Percentiles rank a stretch among this genome's conserved stretches.
Evolutionary conservation across 2,797 vertebrate genomes (phyloP).

Genomic region (Silurus lanzhouensis): DNA sequence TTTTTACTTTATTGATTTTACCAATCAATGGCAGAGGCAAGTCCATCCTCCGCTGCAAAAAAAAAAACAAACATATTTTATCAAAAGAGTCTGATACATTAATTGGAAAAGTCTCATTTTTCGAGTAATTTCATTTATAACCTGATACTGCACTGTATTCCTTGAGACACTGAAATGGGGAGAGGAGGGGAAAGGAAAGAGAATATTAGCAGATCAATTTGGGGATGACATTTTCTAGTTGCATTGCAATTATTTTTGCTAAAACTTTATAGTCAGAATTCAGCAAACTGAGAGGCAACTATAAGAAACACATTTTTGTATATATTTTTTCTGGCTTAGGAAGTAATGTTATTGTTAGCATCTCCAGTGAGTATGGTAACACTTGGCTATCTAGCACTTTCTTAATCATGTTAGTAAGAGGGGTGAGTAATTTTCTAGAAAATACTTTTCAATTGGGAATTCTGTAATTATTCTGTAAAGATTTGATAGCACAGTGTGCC

Average conservation of each 20-base stretch:
- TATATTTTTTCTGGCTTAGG: background rate
- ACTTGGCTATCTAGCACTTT: background rate
- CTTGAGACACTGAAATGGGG: no score
- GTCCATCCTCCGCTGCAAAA: no score
- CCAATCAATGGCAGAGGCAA: background rate
- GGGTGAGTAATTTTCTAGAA: background rate
- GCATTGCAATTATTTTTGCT: background rate
- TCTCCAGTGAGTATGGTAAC: background rate
- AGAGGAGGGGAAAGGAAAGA: background rate
- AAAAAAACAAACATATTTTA: background rate
- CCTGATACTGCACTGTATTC: background rate
- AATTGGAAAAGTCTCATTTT: no score
- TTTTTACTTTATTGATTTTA: background rate
- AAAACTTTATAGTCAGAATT: background rate
- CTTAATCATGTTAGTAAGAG: background rate
- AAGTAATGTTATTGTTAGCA: background rate
- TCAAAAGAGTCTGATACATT: background rate
- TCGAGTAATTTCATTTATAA: background rate
- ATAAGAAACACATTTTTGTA: background rate
- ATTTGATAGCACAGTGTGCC: background rate
- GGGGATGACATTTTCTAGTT: background rate
- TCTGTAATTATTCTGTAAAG: background rate
- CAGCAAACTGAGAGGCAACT: background rate
- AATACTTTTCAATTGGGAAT: background rate
- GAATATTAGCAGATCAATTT: background rate